A percentile compares a stretch with the other conserved stretches of the same genome.
Conservation (phyloP, 30 jellyfish, hydroid and myxozoan genomes). For the Hydractinia symbiolongicarpus region DNA sequence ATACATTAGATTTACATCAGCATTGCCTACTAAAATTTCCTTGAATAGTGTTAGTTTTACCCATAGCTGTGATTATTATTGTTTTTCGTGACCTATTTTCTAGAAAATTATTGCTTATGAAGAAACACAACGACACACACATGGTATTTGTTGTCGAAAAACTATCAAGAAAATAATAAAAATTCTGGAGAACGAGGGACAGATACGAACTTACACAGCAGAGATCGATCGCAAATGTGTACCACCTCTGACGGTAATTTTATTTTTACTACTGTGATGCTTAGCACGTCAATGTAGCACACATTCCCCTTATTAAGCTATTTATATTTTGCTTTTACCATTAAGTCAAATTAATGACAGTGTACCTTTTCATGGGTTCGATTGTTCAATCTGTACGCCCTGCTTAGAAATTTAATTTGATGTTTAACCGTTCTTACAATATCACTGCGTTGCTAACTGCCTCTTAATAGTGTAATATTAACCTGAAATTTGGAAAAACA, state of each 20-base stretch:
- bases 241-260: constrained; percentile 32
- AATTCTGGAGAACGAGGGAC: constrained; percentile 7
- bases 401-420: too few relatives aligned
- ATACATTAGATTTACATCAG: background rate
- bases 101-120: background rate
- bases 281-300: background rate
- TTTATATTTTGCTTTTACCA: too few relatives aligned
- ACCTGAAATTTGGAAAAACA: too few relatives aligned
- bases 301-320: too few relatives aligned
- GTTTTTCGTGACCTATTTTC: background rate
- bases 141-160: constrained; percentile 41
- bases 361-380: too few relatives aligned
- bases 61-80: too few relatives aligned
- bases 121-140: constrained; percentile 4
- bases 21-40: background rate
- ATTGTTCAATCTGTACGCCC: too few relatives aligned
- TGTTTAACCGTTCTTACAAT: too few relatives aligned
- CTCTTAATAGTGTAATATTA: too few relatives aligned
- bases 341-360: too few relatives aligned
- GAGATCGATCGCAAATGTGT: constrained; percentile 17
- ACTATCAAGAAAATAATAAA: constrained; percentile 16
- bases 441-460: too few relatives aligned
- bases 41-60: too few relatives aligned
- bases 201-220: background rate
- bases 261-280: background rate